A percentile compares a stretch with the other conserved stretches of the same genome.
These are phyloP conservation scores for Tenthredo scrophulariae DNA, from an alignment of 2,888 invertebrate species.

Conservation along the genomic window DNA sequence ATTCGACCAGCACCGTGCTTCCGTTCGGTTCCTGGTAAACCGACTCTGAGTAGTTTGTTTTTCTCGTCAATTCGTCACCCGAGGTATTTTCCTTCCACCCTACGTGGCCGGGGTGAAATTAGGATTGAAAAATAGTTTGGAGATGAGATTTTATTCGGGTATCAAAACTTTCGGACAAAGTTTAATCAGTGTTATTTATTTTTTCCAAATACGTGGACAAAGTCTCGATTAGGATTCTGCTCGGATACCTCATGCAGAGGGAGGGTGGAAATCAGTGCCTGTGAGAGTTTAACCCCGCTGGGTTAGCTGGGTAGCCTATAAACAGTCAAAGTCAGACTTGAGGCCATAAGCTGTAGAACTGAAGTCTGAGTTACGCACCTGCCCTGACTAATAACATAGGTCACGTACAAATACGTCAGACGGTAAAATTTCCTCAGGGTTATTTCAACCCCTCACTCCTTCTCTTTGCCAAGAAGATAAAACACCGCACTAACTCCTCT, in stretches of 20 bases:
- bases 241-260: not conserved
- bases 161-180: too few relatives aligned
- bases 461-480: not conserved
- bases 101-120: not conserved
- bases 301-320: not conserved
- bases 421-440: conserved; percentile 39
- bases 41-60: not conserved
- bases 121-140: not conserved
- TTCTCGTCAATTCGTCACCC: not conserved
- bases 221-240: not conserved
- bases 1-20: not conserved
- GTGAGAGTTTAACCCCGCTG: not conserved
- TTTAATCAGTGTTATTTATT: not conserved
- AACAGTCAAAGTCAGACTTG: conserved; percentile 34
- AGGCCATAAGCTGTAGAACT: conserved; percentile 2
- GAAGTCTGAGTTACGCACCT: conserved; percentile 31
- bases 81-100: not conserved
- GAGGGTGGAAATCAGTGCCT: not conserved
- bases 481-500: conserved; percentile 22
- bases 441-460: not conserved
- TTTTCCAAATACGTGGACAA: not conserved
- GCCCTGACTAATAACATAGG: conserved; percentile 7
- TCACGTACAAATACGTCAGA: conserved; percentile 28
- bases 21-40: not conserved
- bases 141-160: not conserved